A percentile compares a stretch with the other conserved stretches of the same genome.
phyloP scores from a whole-genome alignment of 2,113 vertebrate genomes.

The Leptosomus discolor region DNA sequence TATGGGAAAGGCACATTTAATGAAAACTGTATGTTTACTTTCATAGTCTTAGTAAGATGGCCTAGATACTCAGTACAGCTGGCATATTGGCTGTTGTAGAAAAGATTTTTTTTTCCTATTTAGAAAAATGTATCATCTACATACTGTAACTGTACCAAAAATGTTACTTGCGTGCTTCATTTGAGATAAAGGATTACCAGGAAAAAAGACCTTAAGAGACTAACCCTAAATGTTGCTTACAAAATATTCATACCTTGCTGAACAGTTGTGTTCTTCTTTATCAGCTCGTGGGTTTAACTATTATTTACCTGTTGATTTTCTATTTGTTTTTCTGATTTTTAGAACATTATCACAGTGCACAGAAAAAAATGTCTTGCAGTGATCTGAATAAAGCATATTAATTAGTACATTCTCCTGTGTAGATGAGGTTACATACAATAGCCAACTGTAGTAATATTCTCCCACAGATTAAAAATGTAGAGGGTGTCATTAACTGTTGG shows the following conservation, averaged over 20 bases:
- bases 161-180: neutral
- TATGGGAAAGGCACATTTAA: conserved; percentile 76
- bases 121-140: conserved; percentile 51
- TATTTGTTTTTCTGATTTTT: conserved; percentile 11
- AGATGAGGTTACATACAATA: conserved; percentile 14
- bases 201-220: neutral
- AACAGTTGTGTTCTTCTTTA: neutral
- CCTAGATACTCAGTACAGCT: conserved; percentile 64
- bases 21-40: conserved; percentile 77
- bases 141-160: conserved; percentile 22
- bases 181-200: conserved; percentile 9
- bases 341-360: neutral
- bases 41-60: conserved; percentile 65
- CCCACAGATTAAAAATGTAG: conserved; percentile 15
- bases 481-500: conserved; percentile 15
- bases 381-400: conserved; percentile 27
- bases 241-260: neutral
- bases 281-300: neutral
- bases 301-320: neutral
- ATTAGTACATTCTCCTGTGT: conserved; percentile 37
- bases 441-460: neutral
- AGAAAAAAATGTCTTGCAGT: conserved; percentile 9
- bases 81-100: conserved; percentile 53
- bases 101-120: conserved; percentile 30
- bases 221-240: neutral